Conservation (phyloP, 2,888 invertebrate species). For the Acronicta aceris region DNA sequence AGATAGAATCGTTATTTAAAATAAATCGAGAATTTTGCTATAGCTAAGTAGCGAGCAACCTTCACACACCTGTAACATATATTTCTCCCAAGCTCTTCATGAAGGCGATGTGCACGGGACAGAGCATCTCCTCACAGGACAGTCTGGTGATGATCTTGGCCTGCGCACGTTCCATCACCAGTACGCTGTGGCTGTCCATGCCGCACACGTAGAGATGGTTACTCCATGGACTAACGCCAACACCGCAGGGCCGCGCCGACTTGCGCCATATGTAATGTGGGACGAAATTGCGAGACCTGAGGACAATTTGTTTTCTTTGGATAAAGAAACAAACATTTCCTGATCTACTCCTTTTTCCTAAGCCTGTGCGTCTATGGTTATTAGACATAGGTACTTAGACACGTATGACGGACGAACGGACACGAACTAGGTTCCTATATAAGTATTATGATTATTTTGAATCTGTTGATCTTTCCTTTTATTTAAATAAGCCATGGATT, state of each 20-base stretch:
- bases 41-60: neutral
- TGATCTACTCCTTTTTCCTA: no score
- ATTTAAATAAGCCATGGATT: no score
- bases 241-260: slow-evolving; percentile 91
- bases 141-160: slow-evolving; percentile 87
- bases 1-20: no score
- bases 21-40: no score
- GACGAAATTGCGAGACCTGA: slow-evolving; percentile 85
- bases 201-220: slow-evolving; percentile 90
- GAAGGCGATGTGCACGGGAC: slow-evolving; percentile 90
- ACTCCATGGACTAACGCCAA: slow-evolving; percentile 91
- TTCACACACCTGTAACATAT: slow-evolving; percentile 87
- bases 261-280: slow-evolving; percentile 89
- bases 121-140: slow-evolving; percentile 89
- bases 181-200: slow-evolving; percentile 90
- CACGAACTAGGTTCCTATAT: no score
- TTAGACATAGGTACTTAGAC: no score
- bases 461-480: no score
- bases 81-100: slow-evolving; percentile 88
- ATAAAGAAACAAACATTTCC: neutral
- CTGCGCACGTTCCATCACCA: slow-evolving; percentile 84
- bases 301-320: neutral
- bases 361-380: no score
- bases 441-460: no score
- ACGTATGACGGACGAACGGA: no score